Conservation (phyloP, 1,140 invertebrate species). For the Aphelinus atriplicis region DNA sequence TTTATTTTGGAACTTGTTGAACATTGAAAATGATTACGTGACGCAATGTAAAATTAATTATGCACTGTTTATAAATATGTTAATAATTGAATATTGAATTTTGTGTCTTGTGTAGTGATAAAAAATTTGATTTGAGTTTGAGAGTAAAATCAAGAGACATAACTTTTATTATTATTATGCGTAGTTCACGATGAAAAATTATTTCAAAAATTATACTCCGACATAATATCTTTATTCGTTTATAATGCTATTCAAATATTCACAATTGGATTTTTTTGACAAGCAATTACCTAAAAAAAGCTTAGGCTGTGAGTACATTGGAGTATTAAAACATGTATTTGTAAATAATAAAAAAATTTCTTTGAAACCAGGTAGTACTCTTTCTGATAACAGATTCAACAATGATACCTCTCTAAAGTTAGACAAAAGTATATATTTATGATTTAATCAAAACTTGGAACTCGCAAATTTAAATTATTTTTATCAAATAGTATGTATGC, state of each 20-base stretch:
- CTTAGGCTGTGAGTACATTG: slow-evolving; percentile 66
- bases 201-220: slow-evolving; percentile 7
- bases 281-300: slow-evolving; percentile 63
- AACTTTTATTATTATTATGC: background rate
- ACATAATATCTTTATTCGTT: slow-evolving; percentile 9
- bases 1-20: slow-evolving; percentile 10
- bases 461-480: no score
- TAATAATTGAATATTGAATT: no score
- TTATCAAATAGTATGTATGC: no score
- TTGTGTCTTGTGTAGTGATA: no score
- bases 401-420: no score
- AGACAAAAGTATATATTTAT: no score
- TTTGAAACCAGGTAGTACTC: slow-evolving; percentile 31
- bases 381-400: background rate
- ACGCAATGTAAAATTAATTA: slow-evolving; percentile 8
- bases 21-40: background rate
- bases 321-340: slow-evolving; percentile 63
- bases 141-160: no score
- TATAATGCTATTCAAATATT: background rate
- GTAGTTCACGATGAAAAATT: background rate
- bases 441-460: no score
- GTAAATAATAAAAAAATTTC: slow-evolving; percentile 64
- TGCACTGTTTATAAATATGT: background rate
- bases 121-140: no score
- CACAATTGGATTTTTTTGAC: slow-evolving; percentile 40